Percentiles rank a stretch among this genome's conserved stretches.
Conservation (phyloP, 1,140 invertebrate species). For the Geopemphigus sp. region DNA sequence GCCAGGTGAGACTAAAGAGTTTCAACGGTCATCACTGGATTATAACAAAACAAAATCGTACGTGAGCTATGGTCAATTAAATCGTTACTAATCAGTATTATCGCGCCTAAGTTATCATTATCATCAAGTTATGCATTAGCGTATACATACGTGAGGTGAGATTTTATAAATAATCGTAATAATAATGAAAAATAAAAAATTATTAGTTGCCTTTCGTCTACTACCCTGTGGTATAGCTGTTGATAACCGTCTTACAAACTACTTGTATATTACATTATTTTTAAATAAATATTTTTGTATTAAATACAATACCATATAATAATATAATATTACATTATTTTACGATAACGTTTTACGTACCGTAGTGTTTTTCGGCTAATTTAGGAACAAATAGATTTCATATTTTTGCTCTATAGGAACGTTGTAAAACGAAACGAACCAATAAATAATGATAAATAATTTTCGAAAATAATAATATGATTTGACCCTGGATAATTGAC, state of each 20-base stretch:
- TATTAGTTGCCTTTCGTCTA: neutral
- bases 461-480: no score
- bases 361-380: no score
- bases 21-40: constrained; percentile 18
- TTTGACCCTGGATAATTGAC: no score
- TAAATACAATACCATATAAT: no score
- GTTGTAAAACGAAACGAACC: no score
- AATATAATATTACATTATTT: no score
- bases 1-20: constrained; percentile 23
- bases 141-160: neutral
- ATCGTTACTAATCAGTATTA: neutral
- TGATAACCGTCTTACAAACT: neutral
- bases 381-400: no score
- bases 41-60: constrained; percentile 6
- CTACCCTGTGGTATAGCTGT: neutral
- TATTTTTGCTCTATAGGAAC: no score
- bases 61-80: neutral
- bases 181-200: neutral
- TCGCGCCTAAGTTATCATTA: neutral
- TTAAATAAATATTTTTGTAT: no score
- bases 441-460: no score
- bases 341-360: no score
- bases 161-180: neutral
- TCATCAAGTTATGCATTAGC: neutral
- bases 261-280: no score